phyloP scores from a whole-genome alignment of 1,140 invertebrate species.

The Aphaenogaster rudis region DNA sequence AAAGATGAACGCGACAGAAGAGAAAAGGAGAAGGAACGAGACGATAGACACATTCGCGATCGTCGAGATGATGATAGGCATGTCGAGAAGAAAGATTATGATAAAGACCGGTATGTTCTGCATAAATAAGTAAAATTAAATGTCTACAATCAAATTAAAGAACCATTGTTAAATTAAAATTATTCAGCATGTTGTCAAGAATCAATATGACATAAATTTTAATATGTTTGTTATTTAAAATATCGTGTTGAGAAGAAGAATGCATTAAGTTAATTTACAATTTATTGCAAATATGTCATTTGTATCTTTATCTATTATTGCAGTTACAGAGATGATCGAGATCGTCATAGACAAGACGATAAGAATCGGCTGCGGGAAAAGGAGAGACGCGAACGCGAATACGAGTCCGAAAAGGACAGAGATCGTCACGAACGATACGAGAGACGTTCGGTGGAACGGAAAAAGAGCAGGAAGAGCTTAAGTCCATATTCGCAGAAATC shows the following conservation, averaged over 20 bases:
- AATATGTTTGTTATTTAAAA: not conserved
- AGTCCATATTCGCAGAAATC: slow-evolving; percentile 81
- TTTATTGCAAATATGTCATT: not conserved
- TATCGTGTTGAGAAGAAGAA: not conserved
- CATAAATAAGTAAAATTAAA: not conserved
- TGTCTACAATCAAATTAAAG: not conserved
- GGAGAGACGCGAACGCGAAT: slow-evolving; percentile 77
- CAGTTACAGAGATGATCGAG: slow-evolving; percentile 84
- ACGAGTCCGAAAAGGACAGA: slow-evolving; percentile 75
- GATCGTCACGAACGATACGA: slow-evolving; percentile 84
- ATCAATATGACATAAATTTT: not conserved
- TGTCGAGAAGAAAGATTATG: slow-evolving; percentile 82
- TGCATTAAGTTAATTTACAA: not conserved
- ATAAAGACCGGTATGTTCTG: slow-evolving; percentile 82
- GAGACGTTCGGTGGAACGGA: slow-evolving; percentile 80
- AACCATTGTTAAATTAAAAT: not conserved
- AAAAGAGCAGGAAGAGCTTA: slow-evolving; percentile 80
- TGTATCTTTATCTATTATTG: slow-evolving; percentile 4
- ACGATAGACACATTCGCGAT: slow-evolving; percentile 81
- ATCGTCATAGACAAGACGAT: slow-evolving; percentile 82
- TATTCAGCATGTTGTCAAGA: not conserved
- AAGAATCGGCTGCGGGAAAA: slow-evolving; percentile 79
- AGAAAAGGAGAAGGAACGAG: slow-evolving; percentile 83
- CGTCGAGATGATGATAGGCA: slow-evolving; percentile 81
- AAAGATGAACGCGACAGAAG: slow-evolving; percentile 84